These are phyloP conservation scores for Neotragus pygmaeus DNA, from an alignment of 2,113 vertebrate genomes.

Conservation along the genomic window DNA sequence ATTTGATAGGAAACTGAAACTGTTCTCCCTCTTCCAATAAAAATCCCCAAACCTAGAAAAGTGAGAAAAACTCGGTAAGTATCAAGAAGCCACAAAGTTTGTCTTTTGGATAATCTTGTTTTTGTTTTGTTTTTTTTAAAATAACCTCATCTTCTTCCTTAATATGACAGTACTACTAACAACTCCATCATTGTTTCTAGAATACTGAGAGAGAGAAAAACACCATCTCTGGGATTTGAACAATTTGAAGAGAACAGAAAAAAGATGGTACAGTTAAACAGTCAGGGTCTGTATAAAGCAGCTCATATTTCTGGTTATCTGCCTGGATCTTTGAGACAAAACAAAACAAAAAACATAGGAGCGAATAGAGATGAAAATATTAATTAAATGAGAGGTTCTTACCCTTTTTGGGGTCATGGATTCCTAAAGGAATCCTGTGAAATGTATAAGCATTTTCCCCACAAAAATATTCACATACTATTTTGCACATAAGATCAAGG, in stretches of 20 bases:
- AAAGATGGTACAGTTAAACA: not conserved
- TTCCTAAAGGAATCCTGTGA: not conserved
- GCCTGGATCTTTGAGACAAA: not conserved
- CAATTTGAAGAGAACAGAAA: not conserved
- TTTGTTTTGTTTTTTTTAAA: not conserved
- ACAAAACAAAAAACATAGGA: not conserved
- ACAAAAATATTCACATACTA: constrained; percentile 13
- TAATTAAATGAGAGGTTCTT: not conserved
- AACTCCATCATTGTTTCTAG: not conserved
- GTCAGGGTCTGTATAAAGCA: not conserved
- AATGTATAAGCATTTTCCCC: not conserved
- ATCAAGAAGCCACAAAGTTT: not conserved
- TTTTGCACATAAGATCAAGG: not conserved
- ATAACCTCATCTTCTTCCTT: not conserved
- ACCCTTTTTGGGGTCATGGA: not conserved
- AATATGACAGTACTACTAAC: not conserved
- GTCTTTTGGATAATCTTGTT: not conserved
- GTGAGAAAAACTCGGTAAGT: not conserved
- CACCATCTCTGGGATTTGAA: not conserved
- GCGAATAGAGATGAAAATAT: not conserved
- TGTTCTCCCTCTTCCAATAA: not conserved
- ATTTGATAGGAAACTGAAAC: not conserved
- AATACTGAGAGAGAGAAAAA: not conserved
- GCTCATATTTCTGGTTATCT: not conserved
- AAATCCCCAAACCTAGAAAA: not conserved